Percentiles rank a stretch among this genome's conserved stretches.
These are phyloP conservation scores for Potamilus streckersoni DNA, from an alignment of 1,140 invertebrate genomes.

Conservation along the genomic window DNA sequence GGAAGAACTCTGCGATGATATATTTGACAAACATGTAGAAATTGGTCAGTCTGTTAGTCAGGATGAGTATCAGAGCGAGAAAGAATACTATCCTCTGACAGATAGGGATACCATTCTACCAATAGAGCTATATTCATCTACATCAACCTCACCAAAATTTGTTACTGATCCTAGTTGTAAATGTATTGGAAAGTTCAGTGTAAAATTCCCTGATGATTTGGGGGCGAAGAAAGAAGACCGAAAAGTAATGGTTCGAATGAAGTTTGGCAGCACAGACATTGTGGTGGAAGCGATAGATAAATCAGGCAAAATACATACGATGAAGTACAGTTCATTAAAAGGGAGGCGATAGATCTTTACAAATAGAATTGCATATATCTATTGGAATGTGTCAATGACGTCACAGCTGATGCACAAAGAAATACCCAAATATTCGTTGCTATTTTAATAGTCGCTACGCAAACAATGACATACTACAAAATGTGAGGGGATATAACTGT, in stretches of 20 bases:
- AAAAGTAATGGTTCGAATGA: not conserved
- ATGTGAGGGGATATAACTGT: too few relatives aligned
- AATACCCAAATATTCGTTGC: too few relatives aligned
- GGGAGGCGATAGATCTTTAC: too few relatives aligned
- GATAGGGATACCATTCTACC: not conserved
- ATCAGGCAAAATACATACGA: not conserved
- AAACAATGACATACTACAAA: too few relatives aligned
- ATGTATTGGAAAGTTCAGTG: not conserved
- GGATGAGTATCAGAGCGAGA: conserved; percentile 10
- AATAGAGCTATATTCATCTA: conserved; percentile 1
- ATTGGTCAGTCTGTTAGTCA: conserved; percentile 13
- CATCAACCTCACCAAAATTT: conserved; percentile 1
- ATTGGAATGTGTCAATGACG: too few relatives aligned
- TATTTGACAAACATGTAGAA: conserved; percentile 31
- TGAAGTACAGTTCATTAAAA: not conserved
- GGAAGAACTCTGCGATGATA: conserved; percentile 12
- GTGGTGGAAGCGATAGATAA: conserved; percentile 1
- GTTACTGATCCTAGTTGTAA: conserved; percentile 7
- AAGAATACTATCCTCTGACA: conserved; percentile 17
- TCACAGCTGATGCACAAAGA: too few relatives aligned
- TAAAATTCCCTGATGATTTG: not conserved
- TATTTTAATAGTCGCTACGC: too few relatives aligned
- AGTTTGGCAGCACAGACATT: conserved; percentile 9
- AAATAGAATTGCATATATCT: too few relatives aligned
- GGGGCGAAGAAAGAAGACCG: not conserved